phyloP scores from a whole-genome alignment of 2,113 vertebrate genomes.

The Tyrannus savana region DNA sequence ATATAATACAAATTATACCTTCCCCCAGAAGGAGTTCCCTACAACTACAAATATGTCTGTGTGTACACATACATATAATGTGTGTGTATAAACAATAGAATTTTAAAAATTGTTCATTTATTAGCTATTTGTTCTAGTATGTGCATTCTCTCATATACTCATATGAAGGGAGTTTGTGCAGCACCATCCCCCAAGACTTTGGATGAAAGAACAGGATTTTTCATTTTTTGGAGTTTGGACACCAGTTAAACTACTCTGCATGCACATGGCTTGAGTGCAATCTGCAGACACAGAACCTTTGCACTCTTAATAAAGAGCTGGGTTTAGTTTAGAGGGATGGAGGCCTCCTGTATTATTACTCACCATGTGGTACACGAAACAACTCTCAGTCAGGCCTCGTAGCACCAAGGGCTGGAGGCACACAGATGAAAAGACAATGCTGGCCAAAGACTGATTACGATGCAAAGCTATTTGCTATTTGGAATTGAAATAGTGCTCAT shows the following conservation, averaged over 20 bases:
- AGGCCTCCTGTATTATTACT: background rate
- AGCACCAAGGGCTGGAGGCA: background rate
- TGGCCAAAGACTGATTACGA: background rate
- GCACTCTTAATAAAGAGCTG: background rate
- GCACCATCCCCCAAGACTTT: background rate
- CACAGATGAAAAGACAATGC: background rate
- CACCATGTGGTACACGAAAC: background rate
- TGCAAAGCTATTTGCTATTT: conserved; percentile 7
- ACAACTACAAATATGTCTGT: background rate
- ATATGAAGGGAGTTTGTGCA: background rate
- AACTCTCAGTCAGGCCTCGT: background rate
- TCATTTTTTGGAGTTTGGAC: background rate
- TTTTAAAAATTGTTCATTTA: background rate
- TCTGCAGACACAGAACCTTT: background rate
- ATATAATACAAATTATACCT: no score
- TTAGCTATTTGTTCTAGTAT: background rate
- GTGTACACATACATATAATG: no score
- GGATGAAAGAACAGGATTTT: background rate
- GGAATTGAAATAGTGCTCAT: background rate
- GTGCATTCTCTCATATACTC: background rate
- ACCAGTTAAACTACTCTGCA: background rate
- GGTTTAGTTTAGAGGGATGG: background rate
- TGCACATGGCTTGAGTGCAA: background rate
- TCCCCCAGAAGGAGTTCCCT: background rate
- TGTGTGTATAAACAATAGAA: accelerated